phyloP scores from a whole-genome alignment of 2,888 invertebrate species.

The Caenorhabditis sulstoni region DNA sequence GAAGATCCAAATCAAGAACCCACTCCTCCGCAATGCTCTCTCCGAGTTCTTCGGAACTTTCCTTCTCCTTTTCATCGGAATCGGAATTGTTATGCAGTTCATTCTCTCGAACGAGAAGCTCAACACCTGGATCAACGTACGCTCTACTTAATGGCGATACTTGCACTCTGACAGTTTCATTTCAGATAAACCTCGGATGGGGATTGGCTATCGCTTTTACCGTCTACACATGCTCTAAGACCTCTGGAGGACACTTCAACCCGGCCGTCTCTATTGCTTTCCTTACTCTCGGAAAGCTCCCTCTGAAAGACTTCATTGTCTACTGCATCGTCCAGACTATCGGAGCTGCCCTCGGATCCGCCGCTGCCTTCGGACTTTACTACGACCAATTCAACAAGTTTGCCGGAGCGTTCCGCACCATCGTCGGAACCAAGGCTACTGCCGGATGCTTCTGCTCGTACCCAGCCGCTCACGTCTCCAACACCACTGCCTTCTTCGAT shows the following conservation, averaged over 20 bases:
- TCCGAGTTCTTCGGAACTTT: slow-evolving; percentile 76
- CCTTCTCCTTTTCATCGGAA: slow-evolving; percentile 75
- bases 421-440: slow-evolving; percentile 67
- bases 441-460: slow-evolving; percentile 77
- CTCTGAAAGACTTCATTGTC: slow-evolving; percentile 68
- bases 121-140: slow-evolving; percentile 75
- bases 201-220: slow-evolving; percentile 74
- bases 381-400: slow-evolving; percentile 70
- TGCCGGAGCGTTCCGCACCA: slow-evolving; percentile 57
- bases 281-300: slow-evolving; percentile 70
- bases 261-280: slow-evolving; percentile 73
- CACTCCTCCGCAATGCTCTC: slow-evolving; percentile 70
- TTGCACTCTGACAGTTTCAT: no score
- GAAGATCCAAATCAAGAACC: slow-evolving; percentile 67
- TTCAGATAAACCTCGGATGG: slow-evolving; percentile 73
- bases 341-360: slow-evolving; percentile 73
- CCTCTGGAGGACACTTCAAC: slow-evolving; percentile 74
- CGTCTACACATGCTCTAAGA: slow-evolving; percentile 71
- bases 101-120: slow-evolving; percentile 73
- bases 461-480: slow-evolving; percentile 72
- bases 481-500: slow-evolving; percentile 74
- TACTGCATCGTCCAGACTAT: slow-evolving; percentile 71
- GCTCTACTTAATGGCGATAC: not conserved
- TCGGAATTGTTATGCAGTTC: slow-evolving; percentile 74
- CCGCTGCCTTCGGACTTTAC: slow-evolving; percentile 69